phyloP scores from a whole-genome alignment of 1,140 invertebrate species.

The Lucilia sericata region DNA sequence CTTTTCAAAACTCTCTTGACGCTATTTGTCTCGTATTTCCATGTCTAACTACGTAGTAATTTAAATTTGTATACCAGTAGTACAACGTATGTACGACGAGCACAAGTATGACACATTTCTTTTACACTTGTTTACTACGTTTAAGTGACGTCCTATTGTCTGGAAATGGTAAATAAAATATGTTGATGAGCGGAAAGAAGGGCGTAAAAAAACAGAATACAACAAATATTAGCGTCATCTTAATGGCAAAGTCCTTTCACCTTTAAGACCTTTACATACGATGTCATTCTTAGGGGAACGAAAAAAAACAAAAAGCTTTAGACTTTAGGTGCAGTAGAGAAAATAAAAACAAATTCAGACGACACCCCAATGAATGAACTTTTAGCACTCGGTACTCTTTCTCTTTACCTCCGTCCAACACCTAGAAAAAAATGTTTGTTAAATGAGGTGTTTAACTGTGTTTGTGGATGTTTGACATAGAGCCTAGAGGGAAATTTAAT shows the following conservation, averaged over 20 bases:
- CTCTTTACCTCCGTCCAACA: neutral
- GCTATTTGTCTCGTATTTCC: no score
- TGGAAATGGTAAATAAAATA: neutral
- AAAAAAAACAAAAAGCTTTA: neutral
- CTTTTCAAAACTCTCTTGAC: neutral
- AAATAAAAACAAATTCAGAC: no score
- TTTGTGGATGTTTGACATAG: no score
- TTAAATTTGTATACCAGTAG: neutral
- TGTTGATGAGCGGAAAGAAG: neutral
- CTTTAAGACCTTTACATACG: conserved; percentile 18
- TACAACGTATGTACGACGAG: neutral
- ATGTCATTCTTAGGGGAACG: neutral
- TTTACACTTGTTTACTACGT: neutral
- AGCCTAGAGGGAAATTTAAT: no score
- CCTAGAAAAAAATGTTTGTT: neutral
- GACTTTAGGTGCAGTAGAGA: neutral
- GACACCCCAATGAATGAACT: conserved; percentile 1
- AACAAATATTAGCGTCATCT: conserved; percentile 21
- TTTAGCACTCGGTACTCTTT: neutral
- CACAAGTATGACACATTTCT: conserved; percentile 4
- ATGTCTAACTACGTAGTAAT: neutral
- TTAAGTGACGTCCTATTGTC: conserved; percentile 23
- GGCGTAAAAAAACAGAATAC: neutral
- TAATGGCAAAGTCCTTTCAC: conserved; percentile 23
- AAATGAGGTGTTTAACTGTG: neutral